Conservation (phyloP, 2,888 invertebrate species). For the Nebria salina region DNA sequence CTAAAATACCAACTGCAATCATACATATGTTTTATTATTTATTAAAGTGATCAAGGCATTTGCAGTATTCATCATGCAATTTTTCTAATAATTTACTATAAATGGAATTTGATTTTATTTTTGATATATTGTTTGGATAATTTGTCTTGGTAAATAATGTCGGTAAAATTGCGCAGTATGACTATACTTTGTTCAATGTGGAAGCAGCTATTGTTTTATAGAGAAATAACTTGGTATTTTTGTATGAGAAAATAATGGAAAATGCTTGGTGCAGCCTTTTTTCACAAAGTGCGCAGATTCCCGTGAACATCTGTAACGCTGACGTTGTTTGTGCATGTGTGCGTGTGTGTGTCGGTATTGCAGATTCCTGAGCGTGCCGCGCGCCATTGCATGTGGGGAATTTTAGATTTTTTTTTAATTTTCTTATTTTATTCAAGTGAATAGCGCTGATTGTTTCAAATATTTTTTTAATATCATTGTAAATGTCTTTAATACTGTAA, state of each 20-base stretch:
- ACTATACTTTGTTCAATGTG: neutral
- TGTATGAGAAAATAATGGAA: conserved; percentile 39
- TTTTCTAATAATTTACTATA: neutral
- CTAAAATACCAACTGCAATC: neutral
- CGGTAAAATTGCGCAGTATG: neutral
- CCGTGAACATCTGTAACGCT: conserved; percentile 34
- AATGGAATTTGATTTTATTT: neutral
- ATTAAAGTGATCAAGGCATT: neutral
- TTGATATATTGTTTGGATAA: neutral
- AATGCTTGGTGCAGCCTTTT: conserved; percentile 23
- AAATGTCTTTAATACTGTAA: neutral
- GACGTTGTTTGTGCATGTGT: conserved; percentile 17
- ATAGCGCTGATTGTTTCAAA: conserved; percentile 30
- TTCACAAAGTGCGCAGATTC: conserved; percentile 28
- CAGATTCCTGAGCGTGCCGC: conserved; percentile 33
- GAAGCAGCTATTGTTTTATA: neutral
- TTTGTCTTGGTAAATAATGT: neutral
- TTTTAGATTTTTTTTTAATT: conserved; percentile 31
- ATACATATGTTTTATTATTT: neutral
- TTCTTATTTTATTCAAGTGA: conserved; percentile 27
- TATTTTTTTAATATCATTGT: conserved; percentile 13
- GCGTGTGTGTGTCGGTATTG: conserved; percentile 20
- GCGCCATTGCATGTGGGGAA: conserved; percentile 26
- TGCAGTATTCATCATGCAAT: neutral
- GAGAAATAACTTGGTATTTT: conserved; percentile 21